Conservation (phyloP, 2,888 invertebrate genomes). For the Dicycla oo region DNA sequence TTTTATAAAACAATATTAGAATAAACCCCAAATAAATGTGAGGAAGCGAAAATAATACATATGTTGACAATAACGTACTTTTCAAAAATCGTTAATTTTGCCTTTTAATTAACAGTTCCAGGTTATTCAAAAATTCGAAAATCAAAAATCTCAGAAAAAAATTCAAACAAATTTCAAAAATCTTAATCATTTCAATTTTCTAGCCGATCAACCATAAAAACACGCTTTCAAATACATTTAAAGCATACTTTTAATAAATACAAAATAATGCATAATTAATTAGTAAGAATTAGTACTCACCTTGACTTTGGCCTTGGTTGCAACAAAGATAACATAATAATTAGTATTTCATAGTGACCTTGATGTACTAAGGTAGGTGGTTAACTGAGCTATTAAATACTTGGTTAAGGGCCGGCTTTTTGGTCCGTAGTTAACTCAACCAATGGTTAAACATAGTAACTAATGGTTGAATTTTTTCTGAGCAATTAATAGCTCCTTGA, state of each 20-base stretch:
- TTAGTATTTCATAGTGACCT: slow-evolving; percentile 53
- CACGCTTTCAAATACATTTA: neutral
- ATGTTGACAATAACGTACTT: neutral
- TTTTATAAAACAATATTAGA: neutral
- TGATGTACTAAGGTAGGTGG: slow-evolving; percentile 30
- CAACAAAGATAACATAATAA: slow-evolving; percentile 66
- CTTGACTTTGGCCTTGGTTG: slow-evolving; percentile 74
- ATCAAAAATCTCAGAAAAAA: no score
- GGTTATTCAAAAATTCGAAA: neutral
- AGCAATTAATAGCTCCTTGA: slow-evolving; percentile 16
- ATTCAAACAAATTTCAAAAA: no score
- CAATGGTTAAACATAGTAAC: no score
- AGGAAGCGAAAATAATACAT: neutral
- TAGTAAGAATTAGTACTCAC: slow-evolving; percentile 69
- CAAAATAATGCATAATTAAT: slow-evolving; percentile 20
- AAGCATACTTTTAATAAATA: neutral
- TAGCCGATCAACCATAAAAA: neutral
- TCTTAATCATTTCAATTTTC: no score
- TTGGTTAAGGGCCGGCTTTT: slow-evolving; percentile 36
- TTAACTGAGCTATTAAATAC: slow-evolving; percentile 35
- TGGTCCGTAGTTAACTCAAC: no score
- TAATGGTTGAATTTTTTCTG: no score
- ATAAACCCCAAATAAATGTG: neutral
- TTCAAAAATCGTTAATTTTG: no score
- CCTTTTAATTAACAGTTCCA: neutral